Percentiles rank a stretch among this genome's conserved stretches.
Conservation (phyloP, 2,113 vertebrate genomes). For the Paradoxurus hermaphroditus region DNA sequence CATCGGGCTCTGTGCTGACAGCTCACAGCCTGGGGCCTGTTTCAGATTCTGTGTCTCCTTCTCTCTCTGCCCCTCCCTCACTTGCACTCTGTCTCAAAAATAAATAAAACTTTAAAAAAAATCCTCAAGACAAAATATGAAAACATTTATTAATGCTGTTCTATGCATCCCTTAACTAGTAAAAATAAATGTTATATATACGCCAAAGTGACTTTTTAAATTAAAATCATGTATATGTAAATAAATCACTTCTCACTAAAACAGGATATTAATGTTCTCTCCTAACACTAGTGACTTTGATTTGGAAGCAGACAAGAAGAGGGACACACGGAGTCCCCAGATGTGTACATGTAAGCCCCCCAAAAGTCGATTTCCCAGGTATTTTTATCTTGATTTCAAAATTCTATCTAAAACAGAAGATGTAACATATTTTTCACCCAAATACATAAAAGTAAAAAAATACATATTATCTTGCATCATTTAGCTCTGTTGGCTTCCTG, state of each 20-base stretch:
- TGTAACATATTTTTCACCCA: neutral
- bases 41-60: too few relatives aligned
- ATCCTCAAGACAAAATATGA: neutral
- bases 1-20: too few relatives aligned
- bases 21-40: too few relatives aligned
- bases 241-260: conserved; percentile 10
- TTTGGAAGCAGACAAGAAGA: neutral
- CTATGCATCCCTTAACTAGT: neutral
- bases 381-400: conserved; percentile 29
- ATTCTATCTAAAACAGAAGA: conserved; percentile 23
- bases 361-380: conserved; percentile 19
- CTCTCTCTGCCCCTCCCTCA: too few relatives aligned
- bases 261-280: neutral
- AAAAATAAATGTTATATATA: conserved; percentile 11
- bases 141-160: neutral
- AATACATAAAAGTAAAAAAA: conserved; percentile 15
- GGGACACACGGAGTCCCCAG: neutral
- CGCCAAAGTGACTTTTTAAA: neutral
- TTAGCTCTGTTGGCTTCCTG: neutral
- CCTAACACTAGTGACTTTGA: neutral
- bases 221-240: conserved; percentile 41
- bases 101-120: neutral
- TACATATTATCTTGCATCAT: neutral
- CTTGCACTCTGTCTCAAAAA: too few relatives aligned
- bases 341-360: neutral